A percentile compares a stretch with the other conserved stretches of the same genome.
These are phyloP conservation scores for Engraulis encrasicolus DNA, from an alignment of 2,113 vertebrate species.

Conservation along the genomic window DNA sequence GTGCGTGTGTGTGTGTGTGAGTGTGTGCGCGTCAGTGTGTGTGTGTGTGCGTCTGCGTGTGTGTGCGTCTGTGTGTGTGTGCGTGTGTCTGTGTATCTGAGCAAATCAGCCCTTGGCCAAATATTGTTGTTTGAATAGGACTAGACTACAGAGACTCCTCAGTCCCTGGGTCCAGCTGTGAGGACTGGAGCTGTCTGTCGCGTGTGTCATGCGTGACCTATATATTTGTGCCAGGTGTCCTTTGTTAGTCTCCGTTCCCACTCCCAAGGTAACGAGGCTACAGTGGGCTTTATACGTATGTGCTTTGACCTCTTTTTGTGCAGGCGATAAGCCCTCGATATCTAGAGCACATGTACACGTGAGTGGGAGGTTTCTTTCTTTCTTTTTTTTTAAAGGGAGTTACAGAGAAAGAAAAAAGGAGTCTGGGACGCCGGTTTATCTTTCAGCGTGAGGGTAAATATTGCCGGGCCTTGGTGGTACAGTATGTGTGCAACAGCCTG, in stretches of 20 bases:
- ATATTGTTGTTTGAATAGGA: background rate
- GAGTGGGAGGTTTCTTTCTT: too few relatives aligned
- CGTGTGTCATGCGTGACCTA: background rate
- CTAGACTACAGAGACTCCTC: too few relatives aligned
- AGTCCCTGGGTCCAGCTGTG: background rate
- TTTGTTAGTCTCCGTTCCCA: background rate
- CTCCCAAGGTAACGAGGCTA: background rate
- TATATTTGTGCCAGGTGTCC: constrained; percentile 1
- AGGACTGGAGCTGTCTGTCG: background rate
- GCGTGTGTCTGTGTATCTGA: background rate
- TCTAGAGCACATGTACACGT: background rate
- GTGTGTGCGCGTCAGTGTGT: background rate
- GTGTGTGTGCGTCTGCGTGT: background rate
- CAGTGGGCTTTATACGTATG: background rate
- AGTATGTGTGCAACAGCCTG: constrained; percentile 4
- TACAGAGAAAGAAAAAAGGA: background rate
- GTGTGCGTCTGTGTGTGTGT: background rate
- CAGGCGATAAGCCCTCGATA: background rate
- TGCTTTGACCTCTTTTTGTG: constrained; percentile 1
- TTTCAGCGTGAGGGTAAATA: background rate
- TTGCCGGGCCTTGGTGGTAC: background rate
- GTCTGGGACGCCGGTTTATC: background rate
- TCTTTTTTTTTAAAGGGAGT: too few relatives aligned
- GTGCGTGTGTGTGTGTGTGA: background rate
- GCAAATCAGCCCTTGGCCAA: background rate